Conservation (phyloP, 2,888 invertebrate genomes). For the Chydorus sphaericus region DNA sequence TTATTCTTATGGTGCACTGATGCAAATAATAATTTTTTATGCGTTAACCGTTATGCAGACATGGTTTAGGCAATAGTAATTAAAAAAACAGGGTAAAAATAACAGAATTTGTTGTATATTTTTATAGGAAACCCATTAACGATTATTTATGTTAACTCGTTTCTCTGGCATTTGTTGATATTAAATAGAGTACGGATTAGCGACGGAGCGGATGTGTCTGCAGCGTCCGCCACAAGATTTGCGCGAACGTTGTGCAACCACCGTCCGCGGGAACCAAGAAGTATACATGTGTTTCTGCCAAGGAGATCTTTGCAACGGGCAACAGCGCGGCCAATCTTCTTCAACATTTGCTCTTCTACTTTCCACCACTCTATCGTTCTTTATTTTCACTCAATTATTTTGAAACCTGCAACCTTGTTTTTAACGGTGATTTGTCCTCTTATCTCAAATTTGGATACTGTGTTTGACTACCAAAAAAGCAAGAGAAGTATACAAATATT, state of each 20-base stretch:
- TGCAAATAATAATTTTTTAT: too few species aligned
- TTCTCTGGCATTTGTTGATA: neutral
- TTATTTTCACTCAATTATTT: too few species aligned
- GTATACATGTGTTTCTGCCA: slow-evolving; percentile 83
- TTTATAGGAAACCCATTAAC: neutral
- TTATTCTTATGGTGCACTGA: neutral
- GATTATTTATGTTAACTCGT: neutral
- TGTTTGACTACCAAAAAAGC: too few species aligned
- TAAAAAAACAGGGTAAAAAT: neutral
- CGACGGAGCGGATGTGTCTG: slow-evolving; percentile 73
- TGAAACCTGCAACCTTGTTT: too few species aligned
- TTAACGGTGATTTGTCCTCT: too few species aligned
- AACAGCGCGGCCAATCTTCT: too few species aligned
- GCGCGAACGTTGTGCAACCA: slow-evolving; percentile 78
- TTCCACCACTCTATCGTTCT: too few species aligned
- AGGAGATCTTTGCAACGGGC: slow-evolving; percentile 68
- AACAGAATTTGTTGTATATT: neutral
- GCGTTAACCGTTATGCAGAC: neutral
- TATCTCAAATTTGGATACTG: too few species aligned
- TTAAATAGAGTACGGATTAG: slow-evolving; percentile 75
- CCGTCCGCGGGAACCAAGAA: slow-evolving; percentile 61
- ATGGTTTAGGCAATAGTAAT: neutral
- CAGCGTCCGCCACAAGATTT: slow-evolving; percentile 74
- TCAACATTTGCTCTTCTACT: too few species aligned
- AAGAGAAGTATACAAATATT: too few species aligned